These are phyloP conservation scores for Entomobrya proxima DNA, from an alignment of 2,888 invertebrate genomes.

Conservation along the genomic window DNA sequence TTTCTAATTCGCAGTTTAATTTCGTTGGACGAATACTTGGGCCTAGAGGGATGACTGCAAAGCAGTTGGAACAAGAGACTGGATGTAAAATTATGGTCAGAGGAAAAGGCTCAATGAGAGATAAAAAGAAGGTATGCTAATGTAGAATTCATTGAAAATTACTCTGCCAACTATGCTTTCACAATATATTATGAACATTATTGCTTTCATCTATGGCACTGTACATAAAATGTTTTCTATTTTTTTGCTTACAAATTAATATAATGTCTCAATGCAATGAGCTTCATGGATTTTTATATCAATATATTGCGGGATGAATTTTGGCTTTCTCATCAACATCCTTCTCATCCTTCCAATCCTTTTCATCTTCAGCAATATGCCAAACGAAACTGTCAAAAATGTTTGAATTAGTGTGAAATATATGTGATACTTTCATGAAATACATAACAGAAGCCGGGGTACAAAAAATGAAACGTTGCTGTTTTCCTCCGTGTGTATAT, in stretches of 20 bases:
- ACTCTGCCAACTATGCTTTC: too few species aligned
- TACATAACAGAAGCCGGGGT: background rate
- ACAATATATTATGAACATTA: too few species aligned
- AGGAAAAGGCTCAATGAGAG: slow-evolving; percentile 99
- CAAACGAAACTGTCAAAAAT: slow-evolving; percentile 60
- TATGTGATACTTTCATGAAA: slow-evolving; percentile 29
- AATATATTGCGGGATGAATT: background rate
- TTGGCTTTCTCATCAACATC: slow-evolving; percentile 49
- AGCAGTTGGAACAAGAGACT: slow-evolving; percentile 99
- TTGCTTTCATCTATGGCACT: too few species aligned
- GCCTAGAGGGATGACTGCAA: slow-evolving; percentile 99
- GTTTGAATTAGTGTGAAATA: slow-evolving; percentile 61
- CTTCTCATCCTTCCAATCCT: slow-evolving; percentile 2
- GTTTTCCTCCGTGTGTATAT: slow-evolving; percentile 8
- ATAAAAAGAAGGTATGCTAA: slow-evolving; percentile 97
- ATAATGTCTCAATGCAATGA: too few species aligned
- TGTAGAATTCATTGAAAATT: too few species aligned
- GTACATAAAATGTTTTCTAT: too few species aligned
- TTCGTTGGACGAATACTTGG: slow-evolving; percentile 99
- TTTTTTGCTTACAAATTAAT: too few species aligned
- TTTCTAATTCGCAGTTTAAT: slow-evolving; percentile 88
- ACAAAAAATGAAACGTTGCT: slow-evolving; percentile 33
- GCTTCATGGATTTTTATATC: background rate
- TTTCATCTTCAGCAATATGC: slow-evolving; percentile 36
- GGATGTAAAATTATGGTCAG: slow-evolving; percentile 99